Evolutionary conservation across 2,797 vertebrate species (phyloP).

Genomic region (Bufotes viridis): DNA sequence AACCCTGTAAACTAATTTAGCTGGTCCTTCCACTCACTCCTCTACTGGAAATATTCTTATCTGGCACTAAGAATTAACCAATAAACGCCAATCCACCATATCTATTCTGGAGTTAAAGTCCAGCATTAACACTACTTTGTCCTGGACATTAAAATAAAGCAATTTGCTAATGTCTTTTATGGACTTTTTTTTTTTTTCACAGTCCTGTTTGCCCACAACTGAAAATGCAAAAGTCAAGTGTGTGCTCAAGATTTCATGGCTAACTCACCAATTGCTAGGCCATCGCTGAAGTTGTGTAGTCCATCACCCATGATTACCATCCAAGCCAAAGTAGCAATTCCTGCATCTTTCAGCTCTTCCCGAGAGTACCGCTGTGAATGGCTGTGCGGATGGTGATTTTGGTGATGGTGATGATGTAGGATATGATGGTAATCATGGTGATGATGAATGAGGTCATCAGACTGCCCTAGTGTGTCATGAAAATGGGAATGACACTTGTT

Average conservation of each 20-base stretch:
- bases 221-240: not conserved
- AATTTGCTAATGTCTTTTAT: too few species aligned
- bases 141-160: too few species aligned
- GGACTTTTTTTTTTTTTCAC: too few species aligned
- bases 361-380: slow-evolving; percentile 89
- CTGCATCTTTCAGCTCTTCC: slow-evolving; percentile 90
- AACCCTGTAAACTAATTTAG: too few species aligned
- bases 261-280: slow-evolving; percentile 85
- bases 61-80: too few species aligned
- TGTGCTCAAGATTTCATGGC: not conserved
- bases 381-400: slow-evolving; percentile 96
- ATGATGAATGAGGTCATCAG: slow-evolving; percentile 91
- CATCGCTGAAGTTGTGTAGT: slow-evolving; percentile 95
- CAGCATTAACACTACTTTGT: too few species aligned
- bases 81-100: too few species aligned
- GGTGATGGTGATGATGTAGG: slow-evolving; percentile 97
- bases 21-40: too few species aligned
- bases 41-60: too few species aligned
- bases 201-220: not conserved
- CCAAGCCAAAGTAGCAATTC: slow-evolving; percentile 93
- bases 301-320: slow-evolving; percentile 99
- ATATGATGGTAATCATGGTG: slow-evolving; percentile 99
- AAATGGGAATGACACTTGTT: slow-evolving; percentile 98
- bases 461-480: slow-evolving; percentile 93
- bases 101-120: too few species aligned